These are phyloP conservation scores for Ia io DNA, from an alignment of 2,113 vertebrate genomes.

Conservation along the genomic window DNA sequence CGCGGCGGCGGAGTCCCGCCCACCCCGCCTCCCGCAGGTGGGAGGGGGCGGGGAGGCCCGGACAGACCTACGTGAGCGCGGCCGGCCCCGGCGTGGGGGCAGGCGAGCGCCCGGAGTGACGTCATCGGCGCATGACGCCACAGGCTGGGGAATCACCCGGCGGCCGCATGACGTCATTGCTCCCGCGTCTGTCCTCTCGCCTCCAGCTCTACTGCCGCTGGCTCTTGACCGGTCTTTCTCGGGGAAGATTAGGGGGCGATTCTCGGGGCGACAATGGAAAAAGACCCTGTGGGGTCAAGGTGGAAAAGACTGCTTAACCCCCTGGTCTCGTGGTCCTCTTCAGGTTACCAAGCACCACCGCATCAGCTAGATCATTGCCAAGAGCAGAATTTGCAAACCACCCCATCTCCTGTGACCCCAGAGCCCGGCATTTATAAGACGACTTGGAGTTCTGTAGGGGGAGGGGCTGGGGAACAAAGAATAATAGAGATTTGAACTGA, in stretches of 20 bases:
- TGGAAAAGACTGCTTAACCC: background rate
- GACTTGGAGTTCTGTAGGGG: background rate
- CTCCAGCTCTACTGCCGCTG: fast-evolving
- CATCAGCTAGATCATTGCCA: background rate
- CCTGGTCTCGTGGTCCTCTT: background rate
- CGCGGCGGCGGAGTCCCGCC: background rate
- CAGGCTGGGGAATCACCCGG: constrained; percentile 43
- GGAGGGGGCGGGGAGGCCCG: constrained; percentile 57
- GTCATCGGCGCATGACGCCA: constrained; percentile 60
- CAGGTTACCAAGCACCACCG: background rate
- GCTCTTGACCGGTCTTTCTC: background rate
- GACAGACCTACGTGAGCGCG: background rate
- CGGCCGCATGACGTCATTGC: constrained; percentile 48
- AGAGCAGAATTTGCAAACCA: background rate
- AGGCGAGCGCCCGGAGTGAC: constrained; percentile 1
- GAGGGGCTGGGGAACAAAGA: background rate
- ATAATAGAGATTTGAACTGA: background rate
- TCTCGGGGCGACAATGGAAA: background rate
- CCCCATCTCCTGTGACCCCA: background rate
- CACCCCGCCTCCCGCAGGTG: constrained; percentile 64
- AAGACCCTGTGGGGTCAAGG: background rate
- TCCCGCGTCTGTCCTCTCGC: fast-evolving
- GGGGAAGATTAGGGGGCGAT: background rate
- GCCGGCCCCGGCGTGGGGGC: background rate
- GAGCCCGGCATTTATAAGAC: background rate